These are phyloP conservation scores for Fratercula arctica DNA, from an alignment of 2,797 vertebrate genomes.

Conservation along the genomic window DNA sequence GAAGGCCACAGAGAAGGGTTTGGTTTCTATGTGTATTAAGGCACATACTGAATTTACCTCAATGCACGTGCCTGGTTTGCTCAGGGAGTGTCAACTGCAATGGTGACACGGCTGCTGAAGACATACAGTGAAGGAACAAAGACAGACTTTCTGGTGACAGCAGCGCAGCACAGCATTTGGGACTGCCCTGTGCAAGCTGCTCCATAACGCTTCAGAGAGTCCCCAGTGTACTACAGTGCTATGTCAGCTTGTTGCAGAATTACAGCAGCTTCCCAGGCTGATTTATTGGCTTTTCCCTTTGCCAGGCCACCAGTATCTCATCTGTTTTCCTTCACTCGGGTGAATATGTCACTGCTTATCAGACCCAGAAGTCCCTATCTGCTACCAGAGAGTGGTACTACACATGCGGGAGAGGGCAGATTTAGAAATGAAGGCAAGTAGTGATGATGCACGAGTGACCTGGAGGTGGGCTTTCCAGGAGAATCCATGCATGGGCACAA, in stretches of 20 bases:
- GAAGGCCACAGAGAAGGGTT: not conserved
- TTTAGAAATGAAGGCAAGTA: constrained; percentile 1
- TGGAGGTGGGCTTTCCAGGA: not conserved
- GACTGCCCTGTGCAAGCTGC: not conserved
- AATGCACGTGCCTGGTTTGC: not conserved
- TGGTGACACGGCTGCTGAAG: not conserved
- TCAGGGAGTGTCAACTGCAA: not conserved
- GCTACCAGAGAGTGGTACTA: not conserved
- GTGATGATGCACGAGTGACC: rapidly evolving
- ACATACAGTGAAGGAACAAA: not conserved
- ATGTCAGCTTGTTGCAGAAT: not conserved
- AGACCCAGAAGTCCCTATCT: not conserved
- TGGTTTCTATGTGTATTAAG: not conserved
- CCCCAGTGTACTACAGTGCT: not conserved
- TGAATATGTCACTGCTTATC: not conserved
- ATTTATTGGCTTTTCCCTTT: not conserved
- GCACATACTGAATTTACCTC: not conserved
- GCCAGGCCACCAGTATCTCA: not conserved
- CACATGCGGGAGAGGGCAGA: not conserved
- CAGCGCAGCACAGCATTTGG: rapidly evolving
- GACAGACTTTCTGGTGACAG: not conserved
- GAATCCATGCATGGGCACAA: not conserved
- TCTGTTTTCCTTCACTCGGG: not conserved
- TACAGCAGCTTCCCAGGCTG: not conserved
- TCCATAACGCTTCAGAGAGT: not conserved